Conservation (phyloP, 2,888 invertebrate species). For the Drymonia ruficornis region DNA sequence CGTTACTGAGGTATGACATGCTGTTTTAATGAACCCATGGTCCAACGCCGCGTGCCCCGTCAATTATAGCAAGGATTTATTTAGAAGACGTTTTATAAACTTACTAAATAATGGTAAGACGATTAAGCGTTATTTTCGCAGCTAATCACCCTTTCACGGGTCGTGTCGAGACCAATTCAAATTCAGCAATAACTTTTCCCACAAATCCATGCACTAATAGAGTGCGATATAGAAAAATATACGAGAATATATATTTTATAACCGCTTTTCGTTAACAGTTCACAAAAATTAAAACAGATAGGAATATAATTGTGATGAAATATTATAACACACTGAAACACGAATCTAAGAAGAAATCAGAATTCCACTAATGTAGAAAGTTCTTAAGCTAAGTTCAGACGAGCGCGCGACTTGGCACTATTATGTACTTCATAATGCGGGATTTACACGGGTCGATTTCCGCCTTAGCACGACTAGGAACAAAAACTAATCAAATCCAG, state of each 20-base stretch:
- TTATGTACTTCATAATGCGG: too few species aligned
- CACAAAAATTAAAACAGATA: too few species aligned
- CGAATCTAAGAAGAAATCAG: too few species aligned
- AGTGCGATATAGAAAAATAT: background rate
- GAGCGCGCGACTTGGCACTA: too few species aligned
- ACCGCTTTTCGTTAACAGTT: background rate
- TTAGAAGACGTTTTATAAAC: slow-evolving; percentile 21
- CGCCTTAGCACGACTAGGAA: too few species aligned
- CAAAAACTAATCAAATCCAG: too few species aligned
- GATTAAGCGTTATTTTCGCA: slow-evolving; percentile 1
- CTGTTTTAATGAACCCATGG: slow-evolving; percentile 37
- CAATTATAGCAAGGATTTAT: slow-evolving; percentile 40
- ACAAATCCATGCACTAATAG: background rate
- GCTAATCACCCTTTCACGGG: slow-evolving; percentile 12
- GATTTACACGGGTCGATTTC: too few species aligned
- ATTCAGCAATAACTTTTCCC: background rate
- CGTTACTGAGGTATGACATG: slow-evolving; percentile 16
- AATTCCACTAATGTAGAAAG: too few species aligned
- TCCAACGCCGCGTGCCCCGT: slow-evolving; percentile 44
- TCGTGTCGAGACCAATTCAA: slow-evolving; percentile 16
- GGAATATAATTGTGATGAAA: too few species aligned
- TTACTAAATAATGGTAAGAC: background rate
- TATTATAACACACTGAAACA: too few species aligned
- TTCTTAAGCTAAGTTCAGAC: too few species aligned
- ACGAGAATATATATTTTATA: background rate